Evolutionary conservation across 2,113 vertebrate genomes (phyloP).

Genomic region (Corydoras sp.): DNA sequence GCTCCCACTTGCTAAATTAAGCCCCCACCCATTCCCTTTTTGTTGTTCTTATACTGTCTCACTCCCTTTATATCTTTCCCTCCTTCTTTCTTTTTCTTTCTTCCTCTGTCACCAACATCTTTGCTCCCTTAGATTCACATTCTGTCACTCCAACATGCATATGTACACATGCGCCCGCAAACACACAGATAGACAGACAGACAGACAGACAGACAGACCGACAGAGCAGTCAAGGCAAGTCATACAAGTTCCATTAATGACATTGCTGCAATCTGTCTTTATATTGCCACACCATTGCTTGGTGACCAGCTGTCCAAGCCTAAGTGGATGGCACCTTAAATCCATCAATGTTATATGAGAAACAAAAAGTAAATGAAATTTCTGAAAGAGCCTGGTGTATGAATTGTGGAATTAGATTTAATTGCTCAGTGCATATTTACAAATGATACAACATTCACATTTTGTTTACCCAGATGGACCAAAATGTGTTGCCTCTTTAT

Average conservation of each 20-base stretch:
- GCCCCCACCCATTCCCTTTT: slow-evolving; percentile 11
- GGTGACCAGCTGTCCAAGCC: slow-evolving; percentile 29
- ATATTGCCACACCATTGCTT: slow-evolving; percentile 34
- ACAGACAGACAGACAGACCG: slow-evolving; percentile 12
- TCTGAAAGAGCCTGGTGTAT: slow-evolving; percentile 9
- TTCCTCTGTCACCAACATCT: slow-evolving; percentile 43
- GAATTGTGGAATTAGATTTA: slow-evolving; percentile 26
- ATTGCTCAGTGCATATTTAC: slow-evolving; percentile 27
- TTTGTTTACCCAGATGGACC: no score
- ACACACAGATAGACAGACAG: slow-evolving; percentile 14
- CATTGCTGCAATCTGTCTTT: slow-evolving; percentile 37
- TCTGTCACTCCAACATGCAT: slow-evolving; percentile 40
- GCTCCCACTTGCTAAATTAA: slow-evolving; percentile 8
- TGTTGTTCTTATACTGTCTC: slow-evolving; percentile 46
- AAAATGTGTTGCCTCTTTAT: neutral
- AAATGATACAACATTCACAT: slow-evolving; percentile 11
- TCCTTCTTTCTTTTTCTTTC: slow-evolving; percentile 51
- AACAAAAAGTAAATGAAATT: slow-evolving; percentile 29
- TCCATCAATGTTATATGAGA: slow-evolving; percentile 30
- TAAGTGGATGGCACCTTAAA: slow-evolving; percentile 26
- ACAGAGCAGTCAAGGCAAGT: slow-evolving; percentile 26
- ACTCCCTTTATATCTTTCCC: slow-evolving; percentile 39
- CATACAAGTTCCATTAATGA: slow-evolving; percentile 35
- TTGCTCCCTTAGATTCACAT: slow-evolving; percentile 34
- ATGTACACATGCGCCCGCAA: slow-evolving; percentile 35